Percentiles rank a stretch among this genome's conserved stretches.
These are phyloP conservation scores for Heterotis niloticus DNA, from an alignment of 2,113 vertebrate species.

Conservation along the genomic window DNA sequence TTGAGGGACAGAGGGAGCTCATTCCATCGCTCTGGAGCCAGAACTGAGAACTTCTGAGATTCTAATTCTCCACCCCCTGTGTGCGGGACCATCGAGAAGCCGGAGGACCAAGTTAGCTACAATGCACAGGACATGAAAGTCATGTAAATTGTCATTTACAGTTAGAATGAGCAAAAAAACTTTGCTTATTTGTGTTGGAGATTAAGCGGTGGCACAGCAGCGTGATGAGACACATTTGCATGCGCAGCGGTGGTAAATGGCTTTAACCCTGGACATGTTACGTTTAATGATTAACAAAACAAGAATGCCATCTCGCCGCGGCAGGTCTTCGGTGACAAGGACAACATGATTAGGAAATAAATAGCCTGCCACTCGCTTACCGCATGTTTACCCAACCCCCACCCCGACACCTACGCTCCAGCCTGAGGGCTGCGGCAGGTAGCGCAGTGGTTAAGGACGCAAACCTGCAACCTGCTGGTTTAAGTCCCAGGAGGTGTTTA, in stretches of 20 bases:
- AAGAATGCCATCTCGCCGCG: background rate
- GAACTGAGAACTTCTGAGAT: too few relatives aligned
- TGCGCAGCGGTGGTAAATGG: background rate
- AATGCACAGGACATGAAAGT: background rate
- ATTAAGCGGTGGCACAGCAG: background rate
- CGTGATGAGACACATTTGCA: background rate
- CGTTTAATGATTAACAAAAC: constrained; percentile 3
- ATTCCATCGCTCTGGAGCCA: too few relatives aligned
- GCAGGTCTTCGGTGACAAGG: background rate
- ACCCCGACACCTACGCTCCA: background rate
- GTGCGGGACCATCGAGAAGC: too few relatives aligned
- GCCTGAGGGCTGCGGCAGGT: too few relatives aligned
- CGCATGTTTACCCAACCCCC: background rate
- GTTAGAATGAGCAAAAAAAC: background rate
- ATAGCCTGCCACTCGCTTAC: background rate
- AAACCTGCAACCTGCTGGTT: background rate
- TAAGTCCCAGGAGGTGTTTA: background rate
- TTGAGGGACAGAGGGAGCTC: too few relatives aligned
- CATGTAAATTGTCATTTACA: background rate
- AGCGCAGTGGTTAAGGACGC: too few relatives aligned
- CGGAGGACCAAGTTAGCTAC: too few relatives aligned
- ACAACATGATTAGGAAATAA: background rate
- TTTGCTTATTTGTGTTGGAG: background rate
- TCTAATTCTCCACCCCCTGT: too few relatives aligned
- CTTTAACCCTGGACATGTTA: constrained; percentile 12